phyloP scores from a whole-genome alignment of 2,888 invertebrate species.

The Lochmaea capreae region DNA sequence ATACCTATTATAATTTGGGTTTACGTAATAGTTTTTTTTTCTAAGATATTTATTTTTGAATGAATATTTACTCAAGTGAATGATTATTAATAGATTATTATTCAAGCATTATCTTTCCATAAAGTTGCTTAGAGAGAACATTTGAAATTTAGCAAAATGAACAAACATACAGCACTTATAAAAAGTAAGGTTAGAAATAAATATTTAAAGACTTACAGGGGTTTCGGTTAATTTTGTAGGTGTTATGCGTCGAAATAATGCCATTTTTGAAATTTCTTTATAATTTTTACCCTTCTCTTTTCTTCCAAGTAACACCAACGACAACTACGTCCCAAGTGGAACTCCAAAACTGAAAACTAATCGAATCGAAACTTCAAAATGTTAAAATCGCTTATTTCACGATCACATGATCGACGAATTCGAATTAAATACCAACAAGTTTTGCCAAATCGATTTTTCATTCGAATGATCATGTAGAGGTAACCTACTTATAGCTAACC shows the following conservation, averaged over 20 bases:
- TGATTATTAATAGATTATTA: neutral
- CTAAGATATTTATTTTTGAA: neutral
- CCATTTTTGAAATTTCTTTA: conserved; percentile 67
- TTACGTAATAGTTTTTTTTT: neutral
- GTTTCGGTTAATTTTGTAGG: conserved; percentile 72
- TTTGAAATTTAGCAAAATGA: conserved; percentile 1
- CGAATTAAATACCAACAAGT: neutral
- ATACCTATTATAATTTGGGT: neutral
- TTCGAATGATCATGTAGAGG: neutral
- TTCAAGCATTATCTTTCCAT: neutral
- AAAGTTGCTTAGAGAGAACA: neutral
- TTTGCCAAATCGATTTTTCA: neutral
- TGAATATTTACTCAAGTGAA: neutral
- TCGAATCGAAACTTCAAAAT: neutral
- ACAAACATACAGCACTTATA: conserved; percentile 3
- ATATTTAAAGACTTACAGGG: conserved; percentile 66
- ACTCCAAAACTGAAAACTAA: conserved; percentile 16
- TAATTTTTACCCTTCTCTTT: conserved; percentile 25
- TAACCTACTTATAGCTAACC: neutral
- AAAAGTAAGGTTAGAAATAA: conserved; percentile 28
- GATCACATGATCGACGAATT: conserved; percentile 3
- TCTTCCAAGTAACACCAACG: conserved; percentile 33
- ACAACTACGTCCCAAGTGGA: conserved; percentile 34
- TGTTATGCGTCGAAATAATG: conserved; percentile 73
- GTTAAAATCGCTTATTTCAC: neutral